Conservation (phyloP, 2,888 invertebrate species). For the Drosophila sordidapex region DNA sequence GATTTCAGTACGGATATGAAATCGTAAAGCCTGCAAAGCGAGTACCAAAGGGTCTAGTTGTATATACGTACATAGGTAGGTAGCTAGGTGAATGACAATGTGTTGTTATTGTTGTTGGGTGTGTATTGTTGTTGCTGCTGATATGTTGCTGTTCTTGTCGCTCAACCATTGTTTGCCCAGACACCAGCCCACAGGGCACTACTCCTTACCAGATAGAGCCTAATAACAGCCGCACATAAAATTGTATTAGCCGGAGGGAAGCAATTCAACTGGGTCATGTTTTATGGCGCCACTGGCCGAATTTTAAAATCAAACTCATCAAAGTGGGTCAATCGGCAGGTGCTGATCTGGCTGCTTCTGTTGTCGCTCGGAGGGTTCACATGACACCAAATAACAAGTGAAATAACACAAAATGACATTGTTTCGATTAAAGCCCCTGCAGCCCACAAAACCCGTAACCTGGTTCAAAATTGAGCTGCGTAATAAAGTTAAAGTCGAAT, state of each 20-base stretch:
- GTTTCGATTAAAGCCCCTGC: slow-evolving; percentile 6
- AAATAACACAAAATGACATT: slow-evolving; percentile 20
- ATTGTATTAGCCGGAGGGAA: slow-evolving; percentile 73
- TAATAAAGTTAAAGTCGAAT: slow-evolving; percentile 30
- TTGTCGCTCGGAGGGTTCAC: background rate
- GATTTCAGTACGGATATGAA: slow-evolving; percentile 21
- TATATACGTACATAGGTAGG: background rate
- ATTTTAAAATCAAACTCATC: slow-evolving; percentile 50
- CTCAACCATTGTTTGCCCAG: slow-evolving; percentile 31
- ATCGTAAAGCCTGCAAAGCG: slow-evolving; percentile 13
- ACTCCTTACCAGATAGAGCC: slow-evolving; percentile 45
- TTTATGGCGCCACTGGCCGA: slow-evolving; percentile 63
- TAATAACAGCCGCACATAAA: slow-evolving; percentile 77
- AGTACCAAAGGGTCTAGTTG: slow-evolving; percentile 21
- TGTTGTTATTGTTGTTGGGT: slow-evolving; percentile 46
- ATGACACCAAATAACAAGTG: slow-evolving; percentile 9
- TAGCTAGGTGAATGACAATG: slow-evolving; percentile 1
- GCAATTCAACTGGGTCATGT: slow-evolving; percentile 79
- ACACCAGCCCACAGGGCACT: background rate
- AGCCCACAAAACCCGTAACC: slow-evolving; percentile 6
- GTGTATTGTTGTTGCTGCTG: slow-evolving; percentile 7
- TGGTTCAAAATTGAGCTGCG: slow-evolving; percentile 15
- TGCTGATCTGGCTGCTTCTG: slow-evolving; percentile 11
- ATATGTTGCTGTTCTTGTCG: slow-evolving; percentile 10
- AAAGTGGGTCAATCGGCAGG: slow-evolving; percentile 56